Evolutionary conservation across 1,140 invertebrate species (phyloP), one percentile per base, ranked within the genome.

Genomic region (Drosophila leontia): DNA sequence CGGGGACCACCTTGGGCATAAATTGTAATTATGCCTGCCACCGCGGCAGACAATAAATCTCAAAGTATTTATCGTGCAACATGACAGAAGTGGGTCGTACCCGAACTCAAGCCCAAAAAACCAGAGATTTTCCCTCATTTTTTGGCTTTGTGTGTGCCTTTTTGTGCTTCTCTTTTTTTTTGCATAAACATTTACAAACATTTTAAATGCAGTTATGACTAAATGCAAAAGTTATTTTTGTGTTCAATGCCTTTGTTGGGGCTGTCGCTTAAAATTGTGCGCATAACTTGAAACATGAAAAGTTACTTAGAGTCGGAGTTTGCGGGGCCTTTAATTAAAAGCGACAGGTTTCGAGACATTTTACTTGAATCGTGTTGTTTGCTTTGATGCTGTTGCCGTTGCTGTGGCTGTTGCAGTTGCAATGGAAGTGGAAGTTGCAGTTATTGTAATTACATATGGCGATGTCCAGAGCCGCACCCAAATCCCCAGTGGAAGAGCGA

Each of bases 1-100:
- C 32, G 67, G 69, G 37, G 78, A 68, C 65, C 67, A 71, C 58
- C 80, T 77, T 83, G 81, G 84, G 85, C 85, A 88, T 88, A 88
- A 88, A 88, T 88, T 84, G 84, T 88, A 88, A 88, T 88, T 88
- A 88, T 88, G 85, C 84, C 81, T 90, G 84, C 85, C 84, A 81
- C 84, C 61, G 84, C 79, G 61, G 68, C 80, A 76, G 80, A 88
- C 84, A 88, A 88, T 88, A 88, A 88, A 88, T 88, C 84, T 88
- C 74, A 70, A 68, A 65, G 80, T 88, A 88, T 88, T 88, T 88
- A 88, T 88, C 83, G 83, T 83, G 56, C 80, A 90, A 88, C 84
- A 88, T 88, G 84, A 88, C 84, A 88, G 84, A 88, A 88, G 84
- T 88, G 84, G 84, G 84, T 88, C 85, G 84, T 61, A 80, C 35